Conservation (phyloP, 2,888 invertebrate species). For the Agelastica alni region DNA sequence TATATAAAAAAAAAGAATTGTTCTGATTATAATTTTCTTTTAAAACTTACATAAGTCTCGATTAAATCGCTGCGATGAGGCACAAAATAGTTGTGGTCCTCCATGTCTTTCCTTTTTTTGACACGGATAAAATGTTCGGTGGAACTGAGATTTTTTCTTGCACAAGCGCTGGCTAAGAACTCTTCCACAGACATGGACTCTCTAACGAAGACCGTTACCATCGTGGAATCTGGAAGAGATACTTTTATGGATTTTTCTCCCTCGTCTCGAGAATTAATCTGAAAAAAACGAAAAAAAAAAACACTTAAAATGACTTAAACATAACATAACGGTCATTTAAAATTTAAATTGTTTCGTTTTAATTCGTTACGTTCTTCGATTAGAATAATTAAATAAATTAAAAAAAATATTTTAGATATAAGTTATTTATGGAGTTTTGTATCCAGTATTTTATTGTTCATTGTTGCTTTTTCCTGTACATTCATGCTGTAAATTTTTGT, state of each 20-base stretch:
- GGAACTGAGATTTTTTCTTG: constrained; percentile 87
- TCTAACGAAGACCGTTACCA: constrained; percentile 82
- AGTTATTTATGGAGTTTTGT: no score
- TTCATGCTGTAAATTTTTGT: no score
- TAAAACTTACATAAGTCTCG: constrained; percentile 92
- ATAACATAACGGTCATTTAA: no score
- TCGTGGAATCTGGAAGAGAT: constrained; percentile 82
- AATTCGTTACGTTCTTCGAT: no score
- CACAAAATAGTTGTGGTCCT: constrained; percentile 95
- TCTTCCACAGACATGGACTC: constrained; percentile 96
- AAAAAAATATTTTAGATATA: no score
- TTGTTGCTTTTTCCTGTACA: no score
- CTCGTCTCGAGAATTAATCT: constrained; percentile 86
- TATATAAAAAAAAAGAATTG: no score
- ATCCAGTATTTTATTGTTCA: no score
- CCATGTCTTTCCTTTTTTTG: constrained; percentile 92
- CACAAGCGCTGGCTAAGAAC: constrained; percentile 90
- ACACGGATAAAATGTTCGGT: constrained; percentile 96
- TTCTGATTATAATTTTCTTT: no score
- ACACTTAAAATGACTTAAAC: neutral
- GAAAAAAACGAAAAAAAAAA: constrained; percentile 61
- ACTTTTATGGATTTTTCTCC: constrained; percentile 88
- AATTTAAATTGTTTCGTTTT: no score
- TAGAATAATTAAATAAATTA: no score
- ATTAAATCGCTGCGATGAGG: constrained; percentile 93